Evolutionary conservation across 1,140 invertebrate genomes (phyloP).

Genomic region (Drosophila mauritiana): DNA sequence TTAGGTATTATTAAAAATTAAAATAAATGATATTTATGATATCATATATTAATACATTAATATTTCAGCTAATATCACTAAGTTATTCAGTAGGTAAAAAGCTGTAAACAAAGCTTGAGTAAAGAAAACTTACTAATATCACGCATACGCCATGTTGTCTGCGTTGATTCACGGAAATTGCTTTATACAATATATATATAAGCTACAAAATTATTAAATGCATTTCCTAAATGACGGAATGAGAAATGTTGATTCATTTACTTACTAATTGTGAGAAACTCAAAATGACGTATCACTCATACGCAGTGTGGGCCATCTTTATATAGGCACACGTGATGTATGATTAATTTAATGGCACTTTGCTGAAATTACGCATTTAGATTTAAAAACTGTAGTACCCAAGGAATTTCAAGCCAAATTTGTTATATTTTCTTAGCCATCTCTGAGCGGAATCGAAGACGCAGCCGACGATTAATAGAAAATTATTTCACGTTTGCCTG

Average conservation of each 20-base stretch:
- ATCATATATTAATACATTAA: not conserved
- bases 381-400: not conserved
- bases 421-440: not conserved
- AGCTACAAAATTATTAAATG: not conserved
- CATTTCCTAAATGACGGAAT: too few species aligned
- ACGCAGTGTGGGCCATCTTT: not conserved
- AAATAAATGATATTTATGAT: not conserved
- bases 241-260: not conserved
- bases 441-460: conserved; percentile 18
- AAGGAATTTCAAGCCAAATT: not conserved
- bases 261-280: not conserved
- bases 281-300: conserved; percentile 2
- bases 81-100: not conserved
- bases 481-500: conserved; percentile 63
- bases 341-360: not conserved
- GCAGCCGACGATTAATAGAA: conserved; percentile 59
- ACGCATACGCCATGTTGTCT: conserved; percentile 2
- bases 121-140: not conserved
- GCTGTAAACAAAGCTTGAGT: not conserved
- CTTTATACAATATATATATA: not conserved
- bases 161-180: not conserved
- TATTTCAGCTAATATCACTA: not conserved
- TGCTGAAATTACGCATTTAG: not conserved
- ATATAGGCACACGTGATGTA: not conserved
- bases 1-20: not conserved